Evolutionary conservation across 2,113 vertebrate genomes (phyloP), one percentile per base, ranked within the genome.

Genomic region (Onychostruthus taczanowskii): DNA sequence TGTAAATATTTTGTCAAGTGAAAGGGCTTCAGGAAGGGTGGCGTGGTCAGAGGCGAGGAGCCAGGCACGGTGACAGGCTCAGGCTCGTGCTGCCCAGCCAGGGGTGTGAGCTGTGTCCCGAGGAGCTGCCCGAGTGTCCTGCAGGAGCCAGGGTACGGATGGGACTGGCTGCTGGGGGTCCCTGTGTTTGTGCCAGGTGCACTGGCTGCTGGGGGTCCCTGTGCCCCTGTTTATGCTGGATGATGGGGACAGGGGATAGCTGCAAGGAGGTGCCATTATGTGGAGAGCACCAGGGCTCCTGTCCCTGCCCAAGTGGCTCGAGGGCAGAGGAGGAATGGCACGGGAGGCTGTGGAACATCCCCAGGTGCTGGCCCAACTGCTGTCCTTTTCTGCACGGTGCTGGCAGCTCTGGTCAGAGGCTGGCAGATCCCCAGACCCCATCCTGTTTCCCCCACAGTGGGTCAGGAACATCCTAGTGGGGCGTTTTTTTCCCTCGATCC

Each of bases 261-360:
- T 76, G 43, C 23, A 23, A 7, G 21, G 1, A 2, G 1, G 30
- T 27, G 13, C 23, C 0, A 2, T 28, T 67, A 3, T 35, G 41
- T 39, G 50, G 63, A 7, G 53, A 33, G 44, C 58, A 24, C 16
- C 1, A 11, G 10, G 47, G 55, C 33, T 68, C 7, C 27, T 6
- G 2, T 43, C 49, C 47, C 50, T 68, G 16, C 59, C 56, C 2
- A 0, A 19, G 56, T 31, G 56, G 35, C 41, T 12, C 35, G 13
- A 7, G 63, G 62, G 35, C 52, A 35, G 47, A 16, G 75, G 28
- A 44, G 28, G 14, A 39, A 7, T 8, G 17, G 37, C 27, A 16
- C 0, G 0, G 21, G 41, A 39, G 53, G 33, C 47, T 9, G 5
- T 0, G 1, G 68, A 13, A 28, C 0, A 1, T 23, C 23, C 55